Base-by-base conservation (phyloP, 2,888 invertebrate species). In the Terebella lapidaria region DNA sequence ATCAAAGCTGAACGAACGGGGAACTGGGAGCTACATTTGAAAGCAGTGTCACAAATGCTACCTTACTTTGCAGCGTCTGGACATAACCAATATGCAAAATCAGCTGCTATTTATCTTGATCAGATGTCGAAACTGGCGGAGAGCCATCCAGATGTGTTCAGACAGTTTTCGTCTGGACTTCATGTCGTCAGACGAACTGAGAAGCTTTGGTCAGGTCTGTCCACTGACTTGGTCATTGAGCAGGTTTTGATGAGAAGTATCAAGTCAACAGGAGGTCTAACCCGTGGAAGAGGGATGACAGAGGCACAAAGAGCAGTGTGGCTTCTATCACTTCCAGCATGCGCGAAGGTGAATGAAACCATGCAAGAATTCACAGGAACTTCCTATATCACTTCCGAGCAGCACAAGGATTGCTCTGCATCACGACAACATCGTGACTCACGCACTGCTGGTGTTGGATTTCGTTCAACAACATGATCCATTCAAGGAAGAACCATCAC, bases 161-260 rank as follows among this genome's bases (percentile, higher is more conserved):
- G 15, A 10, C 4, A 27, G 1, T 70, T 70, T 53, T 18, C 45
- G 3, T 1, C 57, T 20, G 68, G 68, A 1, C 26, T 51, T 27
- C 67, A 68, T 59, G 65, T 67, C 24, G 46, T 69, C 3, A 29
- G 59, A 15, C 42, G 60, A 51, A 66, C 58, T 47, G 66, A 70
- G 51, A 49, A 69, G 26, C 65, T 58, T 35, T 71, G 71, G 71
- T 66, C 65, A n/a, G 71, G 70, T 25, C 51, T 72, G 5, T 63
- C 70, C 18, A 60, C 67, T 29, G 71, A 72, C 54, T 62, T 72
- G 25, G 58, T 67, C 1, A 72, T 72, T 26, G 70, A 71, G 56
- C 71, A 72, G 55, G 62, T 60, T 1, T 59, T 71, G 2, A 70
- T 71, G 71, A 51, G 67, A 24, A 65, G 58, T 27, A 15, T 70